Percentiles rank a stretch among this genome's conserved stretches.
phyloP scores from a whole-genome alignment of 2,888 invertebrate genomes.

The Stenotaenia linearis region DNA sequence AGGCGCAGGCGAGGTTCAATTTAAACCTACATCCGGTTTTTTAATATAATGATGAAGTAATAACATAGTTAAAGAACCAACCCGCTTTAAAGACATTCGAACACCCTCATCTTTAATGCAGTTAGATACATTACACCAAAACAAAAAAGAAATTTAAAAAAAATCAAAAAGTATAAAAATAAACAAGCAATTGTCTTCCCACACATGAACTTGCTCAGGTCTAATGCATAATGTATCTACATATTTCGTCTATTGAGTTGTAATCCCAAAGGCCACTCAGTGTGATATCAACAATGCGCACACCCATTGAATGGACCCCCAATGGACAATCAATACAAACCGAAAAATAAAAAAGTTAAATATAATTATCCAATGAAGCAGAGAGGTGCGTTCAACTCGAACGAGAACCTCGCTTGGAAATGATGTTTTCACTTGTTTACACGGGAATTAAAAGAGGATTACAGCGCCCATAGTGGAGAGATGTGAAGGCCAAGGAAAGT shows the following conservation, averaged over 20 bases:
- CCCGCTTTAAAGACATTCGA: background rate
- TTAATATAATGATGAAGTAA: background rate
- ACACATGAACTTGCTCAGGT: background rate
- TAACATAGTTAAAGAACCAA: background rate
- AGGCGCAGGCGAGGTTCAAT: background rate
- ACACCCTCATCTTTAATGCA: background rate
- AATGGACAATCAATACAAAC: background rate
- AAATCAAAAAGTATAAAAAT: background rate
- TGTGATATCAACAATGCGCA: background rate
- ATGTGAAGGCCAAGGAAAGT: background rate
- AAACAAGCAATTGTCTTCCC: background rate
- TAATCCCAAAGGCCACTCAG: background rate
- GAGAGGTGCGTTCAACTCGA: background rate
- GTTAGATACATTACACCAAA: background rate
- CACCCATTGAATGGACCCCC: background rate
- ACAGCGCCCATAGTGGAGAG: background rate
- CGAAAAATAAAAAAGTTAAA: background rate
- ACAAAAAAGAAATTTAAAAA: background rate
- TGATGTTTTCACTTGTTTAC: background rate
- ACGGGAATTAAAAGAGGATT: background rate
- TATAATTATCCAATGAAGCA: background rate
- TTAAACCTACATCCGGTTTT: background rate
- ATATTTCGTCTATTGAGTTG: background rate
- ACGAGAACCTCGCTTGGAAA: background rate
- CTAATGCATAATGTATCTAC: background rate